Base-by-base conservation (phyloP, 1,140 invertebrate species). In the Tetranychus urticae region DNA sequence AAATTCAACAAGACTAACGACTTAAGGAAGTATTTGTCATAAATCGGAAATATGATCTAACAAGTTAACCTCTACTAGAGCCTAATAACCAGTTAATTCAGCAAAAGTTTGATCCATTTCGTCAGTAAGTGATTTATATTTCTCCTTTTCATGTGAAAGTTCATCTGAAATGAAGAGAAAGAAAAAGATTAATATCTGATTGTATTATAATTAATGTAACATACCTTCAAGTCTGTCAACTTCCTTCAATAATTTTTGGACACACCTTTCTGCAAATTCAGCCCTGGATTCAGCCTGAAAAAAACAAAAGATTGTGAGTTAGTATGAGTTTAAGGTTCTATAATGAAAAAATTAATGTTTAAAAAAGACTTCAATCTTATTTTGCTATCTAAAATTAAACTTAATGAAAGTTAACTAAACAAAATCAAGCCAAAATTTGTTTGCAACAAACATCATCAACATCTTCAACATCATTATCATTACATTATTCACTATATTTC, bases 121-220 rank as follows among this genome's bases (percentile, higher is more conserved):
- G 79, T 97, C 92, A 74, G 88, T 91, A 77, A 97, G 92, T 74
- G 88, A 83, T 80, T 97, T 97, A 85, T 93, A 97, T 74, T 90
- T 90, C 78, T 97, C 91, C 81, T 97, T 97, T 76, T 96, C 91
- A 70, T 82, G 82, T 70, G 97, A 86, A 76, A 97, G 82, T 75
- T 97, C 92, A 83, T 97, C 93, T 97, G 82, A 13, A 37, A 68
- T 83, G 82, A 68, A 46, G 39, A 56, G n/a, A 31, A n/a, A 61
- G 31, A 56, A 5, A 58, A 46, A 3, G 54, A n/a, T 3, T 8
- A n/a, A 42, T 33, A 60, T 14, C 5, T n/a, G 13, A 45, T 6
- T n/a, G n/a, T 59, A 42, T 42, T 42, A 42, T 6, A 42, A 42
- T 42, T 42, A 42, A 42, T 42, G 1, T 42, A 42, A 42, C 10